Evolutionary conservation across 2,797 vertebrate species (phyloP), one percentile per base, ranked within the genome.

Genomic region (Platalea minor): DNA sequence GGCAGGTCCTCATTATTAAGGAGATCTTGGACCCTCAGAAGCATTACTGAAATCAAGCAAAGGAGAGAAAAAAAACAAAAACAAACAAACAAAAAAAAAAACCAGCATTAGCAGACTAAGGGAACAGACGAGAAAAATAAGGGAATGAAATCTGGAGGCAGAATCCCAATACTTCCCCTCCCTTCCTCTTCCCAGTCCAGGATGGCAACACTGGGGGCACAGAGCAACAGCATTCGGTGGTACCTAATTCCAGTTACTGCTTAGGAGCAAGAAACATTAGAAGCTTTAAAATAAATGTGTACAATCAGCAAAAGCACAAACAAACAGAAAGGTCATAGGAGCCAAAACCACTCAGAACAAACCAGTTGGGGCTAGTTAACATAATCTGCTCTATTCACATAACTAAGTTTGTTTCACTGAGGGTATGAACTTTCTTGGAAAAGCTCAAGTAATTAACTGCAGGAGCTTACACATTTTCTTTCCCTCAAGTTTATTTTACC

Each of bases 361-460:
- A 89, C 85, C 82, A 93, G 91, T 78, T 84, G 37, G 73, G 89
- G 45, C 87, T 92, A 91, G 94, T 96, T 96, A 95, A 82, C 48
- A 69, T 91, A 92, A 96, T 95, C 91, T 88, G 67, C 39, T 95
- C 91, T 85, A 67, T 88, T 91, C 95, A 85, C 64, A 53, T 85
- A 96, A 93, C 85, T 73, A 92, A 94, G 72, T 92, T 89, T 91
- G 79, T 63, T 94, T 94, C 95, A 96, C 74, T 33, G 65, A 95
- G 85, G 64, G 77, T 90, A 91, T 72, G 85, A 97, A 96, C 91
- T 95, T 95, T 56, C 81, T 86, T 81, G 75, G 75, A 87, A 96
- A 89, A 95, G 50, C 81, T 89, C 50, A 91, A 86, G 79, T 91
- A 93, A 95, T 92, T 95, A 96, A 88, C 82, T 92, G 61, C 61